Percentiles rank a stretch among this genome's conserved stretches.
phyloP scores from a whole-genome alignment of 1,140 invertebrate genomes.

The Drosophila watanabei region DNA sequence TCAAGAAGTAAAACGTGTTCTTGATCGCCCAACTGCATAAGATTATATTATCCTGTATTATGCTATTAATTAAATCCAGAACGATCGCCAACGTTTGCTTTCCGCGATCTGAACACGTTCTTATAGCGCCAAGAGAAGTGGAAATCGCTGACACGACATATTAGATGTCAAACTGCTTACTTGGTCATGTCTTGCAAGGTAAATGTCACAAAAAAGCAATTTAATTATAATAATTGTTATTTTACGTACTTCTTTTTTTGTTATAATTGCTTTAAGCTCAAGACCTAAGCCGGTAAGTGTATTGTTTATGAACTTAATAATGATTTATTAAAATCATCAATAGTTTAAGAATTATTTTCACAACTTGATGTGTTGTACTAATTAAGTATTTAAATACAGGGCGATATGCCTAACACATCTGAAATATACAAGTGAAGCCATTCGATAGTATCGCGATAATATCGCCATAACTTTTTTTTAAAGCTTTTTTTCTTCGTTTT shows the following conservation, averaged over 20 bases:
- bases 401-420: neutral
- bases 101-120: neutral
- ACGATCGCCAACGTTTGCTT: neutral
- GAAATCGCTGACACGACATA: conserved; percentile 3
- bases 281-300: neutral
- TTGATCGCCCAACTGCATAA: neutral
- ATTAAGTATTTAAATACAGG: neutral
- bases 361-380: neutral
- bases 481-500: neutral
- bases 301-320: neutral
- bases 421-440: neutral
- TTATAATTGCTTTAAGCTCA: neutral
- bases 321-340: neutral
- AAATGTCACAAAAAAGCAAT: neutral
- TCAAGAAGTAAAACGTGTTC: too few species aligned
- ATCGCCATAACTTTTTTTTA: neutral
- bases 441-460: neutral
- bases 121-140: neutral
- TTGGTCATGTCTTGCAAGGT: neutral
- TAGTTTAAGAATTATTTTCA: neutral
- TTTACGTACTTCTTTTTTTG: neutral
- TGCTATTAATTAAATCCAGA: neutral
- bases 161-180: conserved; percentile 9
- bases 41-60: neutral
- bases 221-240: neutral